Conservation (phyloP, 2,113 vertebrate species). For the Oryzias melastigma region DNA sequence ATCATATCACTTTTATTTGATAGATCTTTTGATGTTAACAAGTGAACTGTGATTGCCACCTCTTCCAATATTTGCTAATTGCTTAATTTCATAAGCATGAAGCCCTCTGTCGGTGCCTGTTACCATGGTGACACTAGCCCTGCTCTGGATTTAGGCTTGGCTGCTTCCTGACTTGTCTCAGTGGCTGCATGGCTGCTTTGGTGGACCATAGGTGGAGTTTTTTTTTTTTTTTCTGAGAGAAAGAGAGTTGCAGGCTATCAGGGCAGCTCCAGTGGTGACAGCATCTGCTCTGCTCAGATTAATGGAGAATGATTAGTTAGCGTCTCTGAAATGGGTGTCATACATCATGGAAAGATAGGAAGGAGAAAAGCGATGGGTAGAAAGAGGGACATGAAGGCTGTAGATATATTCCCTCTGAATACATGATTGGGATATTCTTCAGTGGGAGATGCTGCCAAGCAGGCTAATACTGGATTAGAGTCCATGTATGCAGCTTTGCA, state of each 20-base stretch:
- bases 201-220: constrained; percentile 1
- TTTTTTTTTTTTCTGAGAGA: constrained; percentile 20
- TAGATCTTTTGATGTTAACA: constrained; percentile 5
- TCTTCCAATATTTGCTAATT: constrained; percentile 35
- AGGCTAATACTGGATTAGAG: constrained; percentile 59
- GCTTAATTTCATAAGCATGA: constrained; percentile 45
- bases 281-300: constrained; percentile 52
- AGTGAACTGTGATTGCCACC: constrained; percentile 27
- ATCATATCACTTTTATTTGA: neutral
- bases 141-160: constrained; percentile 16
- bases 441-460: constrained; percentile 40
- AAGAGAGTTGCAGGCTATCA: constrained; percentile 8
- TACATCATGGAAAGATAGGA: constrained; percentile 51
- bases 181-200: constrained; percentile 6
- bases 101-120: constrained; percentile 48
- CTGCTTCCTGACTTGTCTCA: constrained; percentile 20
- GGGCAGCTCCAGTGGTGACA: constrained; percentile 38
- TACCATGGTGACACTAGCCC: constrained; percentile 63
- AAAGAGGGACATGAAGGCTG: constrained; percentile 14
- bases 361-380: constrained; percentile 10
- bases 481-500: constrained; percentile 22
- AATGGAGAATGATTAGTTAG: constrained; percentile 71
- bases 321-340: constrained; percentile 56
- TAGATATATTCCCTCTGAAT: constrained; percentile 42
- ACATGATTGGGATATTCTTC: constrained; percentile 31